phyloP scores from a whole-genome alignment of 2,888 invertebrate genomes.

The Athalia rosae region DNA sequence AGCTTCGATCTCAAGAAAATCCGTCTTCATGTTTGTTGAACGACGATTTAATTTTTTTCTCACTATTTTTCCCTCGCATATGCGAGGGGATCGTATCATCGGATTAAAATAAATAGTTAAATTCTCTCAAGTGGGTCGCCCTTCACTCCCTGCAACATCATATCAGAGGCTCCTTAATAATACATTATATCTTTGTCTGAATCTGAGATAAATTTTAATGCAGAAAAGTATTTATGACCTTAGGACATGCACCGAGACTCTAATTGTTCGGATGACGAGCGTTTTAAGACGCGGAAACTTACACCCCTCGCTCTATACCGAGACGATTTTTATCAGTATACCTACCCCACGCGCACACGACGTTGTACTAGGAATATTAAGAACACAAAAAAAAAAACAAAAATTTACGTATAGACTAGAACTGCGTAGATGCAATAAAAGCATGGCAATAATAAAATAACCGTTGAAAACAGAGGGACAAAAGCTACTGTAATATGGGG shows the following conservation, averaged over 20 bases:
- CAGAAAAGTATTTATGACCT: constrained; percentile 49
- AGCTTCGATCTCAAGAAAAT: too few species aligned
- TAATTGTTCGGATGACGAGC: constrained; percentile 38
- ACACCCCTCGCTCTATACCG: neutral
- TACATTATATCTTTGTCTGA: constrained; percentile 41
- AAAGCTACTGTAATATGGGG: too few species aligned
- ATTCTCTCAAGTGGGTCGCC: constrained; percentile 51
- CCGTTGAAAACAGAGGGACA: too few species aligned
- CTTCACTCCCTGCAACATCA: constrained; percentile 6
- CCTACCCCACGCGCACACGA: too few species aligned
- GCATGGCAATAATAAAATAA: too few species aligned
- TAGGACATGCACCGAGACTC: constrained; percentile 49
- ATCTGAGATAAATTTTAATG: constrained; percentile 52
- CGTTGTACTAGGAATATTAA: too few species aligned
- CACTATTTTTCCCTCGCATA: neutral
- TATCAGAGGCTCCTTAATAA: constrained; percentile 43
- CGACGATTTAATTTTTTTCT: neutral
- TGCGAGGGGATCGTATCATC: neutral
- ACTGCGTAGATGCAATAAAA: too few species aligned
- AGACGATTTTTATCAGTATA: constrained; percentile 26
- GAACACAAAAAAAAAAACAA: too few species aligned
- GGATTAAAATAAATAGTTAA: neutral
- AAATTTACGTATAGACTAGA: too few species aligned
- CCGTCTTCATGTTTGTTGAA: too few species aligned
- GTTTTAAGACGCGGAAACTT: constrained; percentile 22